These are phyloP conservation scores for Daboia siamensis DNA, from an alignment of 2,113 vertebrate genomes.

Conservation along the genomic window DNA sequence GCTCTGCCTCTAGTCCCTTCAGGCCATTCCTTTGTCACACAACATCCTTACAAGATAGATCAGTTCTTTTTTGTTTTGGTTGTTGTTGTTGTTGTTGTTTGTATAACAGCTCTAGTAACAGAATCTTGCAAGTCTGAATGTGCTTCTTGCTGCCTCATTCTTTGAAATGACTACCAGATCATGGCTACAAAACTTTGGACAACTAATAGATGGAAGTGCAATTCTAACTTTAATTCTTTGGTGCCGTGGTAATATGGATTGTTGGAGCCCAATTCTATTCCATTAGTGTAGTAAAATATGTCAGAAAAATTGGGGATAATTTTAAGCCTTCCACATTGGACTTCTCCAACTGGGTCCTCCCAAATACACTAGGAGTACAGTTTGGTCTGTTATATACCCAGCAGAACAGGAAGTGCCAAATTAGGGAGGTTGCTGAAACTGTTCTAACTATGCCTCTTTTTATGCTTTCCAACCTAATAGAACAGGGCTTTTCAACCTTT, in stretches of 20 bases:
- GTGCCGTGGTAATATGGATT: not conserved
- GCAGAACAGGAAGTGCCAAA: not conserved
- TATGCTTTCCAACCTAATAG: not conserved
- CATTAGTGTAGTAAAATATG: not conserved
- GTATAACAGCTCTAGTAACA: not conserved
- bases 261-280: not conserved
- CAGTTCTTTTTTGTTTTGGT: not conserved
- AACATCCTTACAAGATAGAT: not conserved
- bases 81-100: not conserved
- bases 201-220: not conserved
- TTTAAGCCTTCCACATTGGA: not conserved
- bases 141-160: not conserved
- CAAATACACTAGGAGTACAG: not conserved
- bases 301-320: not conserved
- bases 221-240: not conserved
- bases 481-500: no score
- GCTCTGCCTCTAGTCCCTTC: not conserved
- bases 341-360: not conserved
- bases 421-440: not conserved
- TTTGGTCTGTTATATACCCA: not conserved
- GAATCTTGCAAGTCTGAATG: not conserved
- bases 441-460: not conserved
- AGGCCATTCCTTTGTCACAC: not conserved
- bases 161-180: not conserved
- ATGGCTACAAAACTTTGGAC: not conserved